Base-by-base conservation (phyloP, 2,113 vertebrate species). In the Reinhardtius hippoglossoides region DNA sequence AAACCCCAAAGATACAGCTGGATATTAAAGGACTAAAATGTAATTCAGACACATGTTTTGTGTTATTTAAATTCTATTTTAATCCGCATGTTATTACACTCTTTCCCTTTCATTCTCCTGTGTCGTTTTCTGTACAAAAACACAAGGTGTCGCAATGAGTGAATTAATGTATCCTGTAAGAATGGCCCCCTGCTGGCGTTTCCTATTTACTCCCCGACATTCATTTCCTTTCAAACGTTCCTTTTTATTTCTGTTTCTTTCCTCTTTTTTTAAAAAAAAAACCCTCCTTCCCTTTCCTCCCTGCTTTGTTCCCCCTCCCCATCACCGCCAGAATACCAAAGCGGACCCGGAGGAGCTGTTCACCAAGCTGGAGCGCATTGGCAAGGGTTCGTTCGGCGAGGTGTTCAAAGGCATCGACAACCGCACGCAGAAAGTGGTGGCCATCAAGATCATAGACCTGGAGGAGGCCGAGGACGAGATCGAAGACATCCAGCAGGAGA, bases 371-470 rank as follows among this genome's bases (percentile, higher is more conserved):
- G 97, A 99, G 91, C 97, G 96, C 86, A 99, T 99, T 52, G 98
- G 98, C 78, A 99, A 98, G 86, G 98, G 98, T 55, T 99, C 98
- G 4, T 99, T 99, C 23, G 98, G 98, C 18, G 98, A 99, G 90
- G 98, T 99, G 80, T 99, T 99, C 93, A 99, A 99, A 94, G 98
- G 98, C 93, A 99, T 99, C 91, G 97, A 99, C 95, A 97, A 97
- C 92, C 96, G 96, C 93, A 98, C 96, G 76, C 97, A 99, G 94
- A 99, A 98, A 89, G 97, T 99, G 55, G 96, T 99, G 85, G 97
- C 97, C 91, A 99, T 99, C 94, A 99, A 99, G 95, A 97, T 95
- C 92, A 99, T 99, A 77, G 98, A 99, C 92, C 94, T 99, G 85
- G 98, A 99, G 93, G 97, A 99, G 90, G 98, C 98, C 0, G 98